Evolutionary conservation across 1,140 invertebrate species (phyloP), one percentile per base, ranked within the genome.

Genomic region (Pinna nobilis): DNA sequence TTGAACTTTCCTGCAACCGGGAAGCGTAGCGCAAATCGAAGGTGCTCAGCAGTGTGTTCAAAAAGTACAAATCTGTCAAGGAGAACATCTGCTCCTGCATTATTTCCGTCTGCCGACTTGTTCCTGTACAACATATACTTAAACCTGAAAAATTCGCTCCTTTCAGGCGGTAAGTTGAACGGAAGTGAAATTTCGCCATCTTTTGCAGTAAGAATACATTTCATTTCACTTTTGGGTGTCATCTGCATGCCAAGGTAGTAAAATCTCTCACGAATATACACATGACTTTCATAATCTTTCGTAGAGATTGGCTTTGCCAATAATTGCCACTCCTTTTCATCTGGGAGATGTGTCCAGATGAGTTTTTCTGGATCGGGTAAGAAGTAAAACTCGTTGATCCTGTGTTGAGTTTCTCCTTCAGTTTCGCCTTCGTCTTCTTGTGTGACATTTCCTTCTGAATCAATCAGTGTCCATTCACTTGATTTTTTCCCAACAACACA

Each of bases 321-420:
- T 63, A 87, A 68, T 74, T 87, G 86, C 86, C 85, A 87, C 30
- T 80, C 41, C 1, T 47, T 44, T n/a, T 87, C 80, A 51, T 85
- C 79, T 11, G 84, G 86, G 33, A 82, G 80, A 74, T 87, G 86
- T 18, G 84, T 86, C 74, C 75, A 81, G n/a, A 86, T 82, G 1
- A 87, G 51, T 64, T 80, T 30, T 35, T 86, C 79, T 6, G 87
- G 86, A 70, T 87, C 82, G 0, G 87, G 78, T 13, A 88, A 67
- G 47, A 88, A 88, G 78, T 84, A 88, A 69, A 87, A 88, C 39
- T 87, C 85, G 74, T 88, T 88, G 23, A 85, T 82, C 61, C 82
- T 70, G 75, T 86, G 85, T 61, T 86, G 83, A 13, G 82, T 84
- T 47, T 76, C 75, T 20, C 82, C 84, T 47, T 86, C 85, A 13